Percentiles rank a stretch among this genome's conserved stretches.
phyloP scores from a whole-genome alignment of 2,797 vertebrate genomes.

The Rhyacichthys aspro region DNA sequence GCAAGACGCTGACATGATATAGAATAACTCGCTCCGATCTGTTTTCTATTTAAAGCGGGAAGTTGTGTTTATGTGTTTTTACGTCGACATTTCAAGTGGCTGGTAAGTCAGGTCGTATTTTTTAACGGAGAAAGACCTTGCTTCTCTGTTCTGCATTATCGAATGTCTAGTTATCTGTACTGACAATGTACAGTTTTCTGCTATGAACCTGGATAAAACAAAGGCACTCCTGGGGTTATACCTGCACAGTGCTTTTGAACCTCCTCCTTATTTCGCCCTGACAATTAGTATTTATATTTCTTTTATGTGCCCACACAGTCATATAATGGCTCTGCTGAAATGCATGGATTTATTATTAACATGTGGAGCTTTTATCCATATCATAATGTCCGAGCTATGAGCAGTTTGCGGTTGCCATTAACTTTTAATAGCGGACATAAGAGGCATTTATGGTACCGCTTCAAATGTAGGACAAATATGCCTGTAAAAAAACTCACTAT shows the following conservation, averaged over 20 bases:
- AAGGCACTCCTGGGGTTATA: too few relatives aligned
- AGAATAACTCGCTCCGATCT: background rate
- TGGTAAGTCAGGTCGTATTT: too few relatives aligned
- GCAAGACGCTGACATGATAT: constrained; percentile 53
- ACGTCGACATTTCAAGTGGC: background rate
- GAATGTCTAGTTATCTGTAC: too few relatives aligned
- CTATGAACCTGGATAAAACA: too few relatives aligned
- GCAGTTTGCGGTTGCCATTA: constrained; percentile 58
- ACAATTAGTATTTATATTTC: constrained; percentile 14
- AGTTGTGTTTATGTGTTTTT: background rate
- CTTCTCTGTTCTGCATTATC: too few relatives aligned
- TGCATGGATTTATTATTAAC: constrained; percentile 62
- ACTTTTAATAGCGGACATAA: constrained; percentile 57
- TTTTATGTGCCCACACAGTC: constrained; percentile 11
- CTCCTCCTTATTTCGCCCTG: background rate
- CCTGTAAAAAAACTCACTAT: constrained; percentile 42
- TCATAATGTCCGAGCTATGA: constrained; percentile 67
- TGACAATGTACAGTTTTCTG: too few relatives aligned
- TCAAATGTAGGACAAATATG: constrained; percentile 35
- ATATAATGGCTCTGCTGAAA: constrained; percentile 32
- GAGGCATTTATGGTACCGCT: constrained; percentile 40
- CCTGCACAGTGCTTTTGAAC: too few relatives aligned
- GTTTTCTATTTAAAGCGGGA: background rate
- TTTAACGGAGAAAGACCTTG: too few relatives aligned
- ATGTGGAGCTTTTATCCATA: constrained; percentile 69